Base-by-base conservation (phyloP, 2,888 invertebrate species). In the Dasypolia templi region DNA sequence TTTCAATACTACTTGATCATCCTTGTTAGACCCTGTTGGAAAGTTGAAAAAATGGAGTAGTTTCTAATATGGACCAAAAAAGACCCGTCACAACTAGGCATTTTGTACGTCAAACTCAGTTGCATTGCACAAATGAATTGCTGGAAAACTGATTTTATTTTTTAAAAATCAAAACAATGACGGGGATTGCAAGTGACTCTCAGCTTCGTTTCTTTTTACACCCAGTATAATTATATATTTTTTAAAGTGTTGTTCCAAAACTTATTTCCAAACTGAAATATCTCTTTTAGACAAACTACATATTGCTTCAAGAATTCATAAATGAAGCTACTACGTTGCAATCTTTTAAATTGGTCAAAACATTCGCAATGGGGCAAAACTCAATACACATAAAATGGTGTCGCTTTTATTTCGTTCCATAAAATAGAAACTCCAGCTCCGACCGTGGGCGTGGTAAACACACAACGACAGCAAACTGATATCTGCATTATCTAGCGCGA, bases 401-500 rank as follows among this genome's bases (percentile, higher is more conserved):
- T 67, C 19, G 55, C 56, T 73, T 76, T 82, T 76, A 76, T 82
- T 76, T 76, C 71, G 56, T 82, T 59, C 67, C 72, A 63, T 63
- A 74, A 61, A 82, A 74, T 72, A n/a, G 44, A 66, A 68, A 65
- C 49, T 69, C 35, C 35, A 66, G 56, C 51, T 56, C 53, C 72
- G 39, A 0, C 39, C 9, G 39, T 35, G 22, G 19, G 29, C 17
- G 62, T 42, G 26, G 75, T 32, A 55, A 62, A 70, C 53, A 55
- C 44, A 73, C 61, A 55, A 42, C 58, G 29, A 68, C 49, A 42
- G 69, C 51, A 56, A 83, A 74, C 61, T 70, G 74, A 72, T 80
- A 83, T 71, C 69, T 63, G 72, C 35, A 72, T 68, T 83, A 83
- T 81, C 83, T 81, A 75, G 69, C 75, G 2, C 63, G 64, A 70